Percentiles rank a stretch among this genome's conserved stretches.
These are phyloP conservation scores for Sceloporus tristichus DNA, from an alignment of 2,113 vertebrate species.

Conservation along the genomic window DNA sequence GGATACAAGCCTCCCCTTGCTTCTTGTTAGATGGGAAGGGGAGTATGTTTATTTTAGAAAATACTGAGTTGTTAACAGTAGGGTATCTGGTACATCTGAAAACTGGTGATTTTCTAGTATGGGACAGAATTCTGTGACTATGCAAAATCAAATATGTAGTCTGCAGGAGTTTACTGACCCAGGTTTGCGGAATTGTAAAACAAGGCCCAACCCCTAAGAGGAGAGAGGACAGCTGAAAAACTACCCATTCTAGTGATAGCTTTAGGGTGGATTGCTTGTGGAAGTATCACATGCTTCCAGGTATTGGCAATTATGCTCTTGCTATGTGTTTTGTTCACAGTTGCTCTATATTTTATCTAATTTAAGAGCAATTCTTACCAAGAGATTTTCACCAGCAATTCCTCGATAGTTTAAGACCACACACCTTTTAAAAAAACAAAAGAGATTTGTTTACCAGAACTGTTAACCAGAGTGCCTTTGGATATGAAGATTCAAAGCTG, in stretches of 20 bases:
- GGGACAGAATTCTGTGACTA: neutral
- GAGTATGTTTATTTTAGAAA: neutral
- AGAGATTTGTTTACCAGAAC: constrained; percentile 41
- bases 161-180: neutral
- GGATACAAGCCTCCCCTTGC: neutral
- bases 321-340: constrained; percentile 40
- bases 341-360: constrained; percentile 46
- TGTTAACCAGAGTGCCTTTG: neutral
- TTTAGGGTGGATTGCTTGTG: neutral
- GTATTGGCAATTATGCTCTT: neutral
- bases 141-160: too few relatives aligned
- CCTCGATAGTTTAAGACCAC: constrained; percentile 92
- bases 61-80: neutral
- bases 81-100: neutral
- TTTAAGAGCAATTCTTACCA: constrained; percentile 86
- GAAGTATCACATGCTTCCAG: neutral
- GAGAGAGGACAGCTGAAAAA: constrained; percentile 10
- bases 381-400: constrained; percentile 89
- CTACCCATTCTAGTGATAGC: neutral
- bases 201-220: neutral
- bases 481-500: constrained; percentile 13
- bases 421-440: constrained; percentile 85
- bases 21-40: neutral
- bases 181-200: neutral
- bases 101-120: neutral